Conservation (phyloP, 2,888 invertebrate species). For the Cephus pulcher region DNA sequence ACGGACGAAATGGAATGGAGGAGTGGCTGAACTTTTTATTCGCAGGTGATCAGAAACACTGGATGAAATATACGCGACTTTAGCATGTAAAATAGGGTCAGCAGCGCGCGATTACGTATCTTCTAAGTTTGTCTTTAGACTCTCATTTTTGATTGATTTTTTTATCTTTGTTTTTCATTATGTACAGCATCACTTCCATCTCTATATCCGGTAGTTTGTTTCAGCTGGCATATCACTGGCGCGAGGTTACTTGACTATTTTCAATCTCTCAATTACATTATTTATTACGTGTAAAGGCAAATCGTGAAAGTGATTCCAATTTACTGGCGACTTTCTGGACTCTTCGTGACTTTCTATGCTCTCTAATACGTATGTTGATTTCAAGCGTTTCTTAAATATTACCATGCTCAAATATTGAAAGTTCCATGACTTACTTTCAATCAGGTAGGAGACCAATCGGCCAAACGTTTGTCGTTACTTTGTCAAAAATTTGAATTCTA, state of each 20-base stretch:
- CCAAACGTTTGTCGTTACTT: background rate
- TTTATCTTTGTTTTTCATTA: slow-evolving; percentile 37
- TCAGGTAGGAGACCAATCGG: background rate
- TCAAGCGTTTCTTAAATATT: background rate
- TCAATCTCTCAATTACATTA: background rate
- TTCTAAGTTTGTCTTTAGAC: slow-evolving; percentile 41
- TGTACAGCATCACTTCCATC: slow-evolving; percentile 36
- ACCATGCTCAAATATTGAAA: background rate
- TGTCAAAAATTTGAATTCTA: background rate
- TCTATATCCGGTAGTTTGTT: slow-evolving; percentile 29
- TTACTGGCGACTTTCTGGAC: background rate
- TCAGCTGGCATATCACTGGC: slow-evolving; percentile 43
- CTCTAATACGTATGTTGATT: background rate
- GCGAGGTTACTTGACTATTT: slow-evolving; percentile 58
- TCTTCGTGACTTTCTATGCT: background rate
- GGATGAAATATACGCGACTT: background rate
- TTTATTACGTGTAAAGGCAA: background rate
- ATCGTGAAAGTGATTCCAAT: background rate
- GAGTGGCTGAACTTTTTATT: background rate
- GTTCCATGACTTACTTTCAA: background rate
- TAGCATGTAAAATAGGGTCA: slow-evolving; percentile 40
- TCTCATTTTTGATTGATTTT: slow-evolving; percentile 19
- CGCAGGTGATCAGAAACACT: background rate
- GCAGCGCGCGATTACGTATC: slow-evolving; percentile 51
- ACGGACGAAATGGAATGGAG: background rate